A percentile compares a stretch with the other conserved stretches of the same genome.
Conservation (phyloP, 2,888 invertebrate genomes). For the Pandemis corylana region DNA sequence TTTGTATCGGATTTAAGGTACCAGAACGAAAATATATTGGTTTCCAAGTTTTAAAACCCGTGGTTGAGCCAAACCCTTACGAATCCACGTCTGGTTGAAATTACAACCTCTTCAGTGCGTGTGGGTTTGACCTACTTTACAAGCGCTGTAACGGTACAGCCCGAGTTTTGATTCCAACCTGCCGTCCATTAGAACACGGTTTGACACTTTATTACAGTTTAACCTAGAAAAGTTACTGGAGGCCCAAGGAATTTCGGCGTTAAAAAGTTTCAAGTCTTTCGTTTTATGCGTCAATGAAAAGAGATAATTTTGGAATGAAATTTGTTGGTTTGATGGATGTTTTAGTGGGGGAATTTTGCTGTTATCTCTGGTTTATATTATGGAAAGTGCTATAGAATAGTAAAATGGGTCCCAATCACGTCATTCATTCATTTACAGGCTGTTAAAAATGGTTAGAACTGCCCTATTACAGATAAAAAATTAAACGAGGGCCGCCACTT, state of each 20-base stretch:
- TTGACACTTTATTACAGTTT: conserved; percentile 24
- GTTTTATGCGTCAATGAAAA: conserved; percentile 10
- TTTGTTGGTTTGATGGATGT: conserved; percentile 1
- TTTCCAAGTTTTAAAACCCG: not conserved
- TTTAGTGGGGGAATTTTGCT: not conserved
- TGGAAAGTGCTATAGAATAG: not conserved
- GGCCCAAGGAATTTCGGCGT: conserved; percentile 8
- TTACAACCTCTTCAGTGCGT: conserved; percentile 19
- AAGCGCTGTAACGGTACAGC: not conserved
- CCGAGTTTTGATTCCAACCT: not conserved
- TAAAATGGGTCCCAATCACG: not conserved
- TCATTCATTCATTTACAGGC: not conserved
- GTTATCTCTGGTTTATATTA: not conserved
- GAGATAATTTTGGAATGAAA: conserved; percentile 10
- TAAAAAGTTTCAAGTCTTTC: conserved; percentile 28
- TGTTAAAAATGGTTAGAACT: not conserved
- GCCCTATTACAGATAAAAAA: too few species aligned
- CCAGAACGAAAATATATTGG: not conserved
- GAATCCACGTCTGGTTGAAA: conserved; percentile 3
- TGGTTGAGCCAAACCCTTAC: not conserved
- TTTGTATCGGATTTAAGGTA: not conserved
- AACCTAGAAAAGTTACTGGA: conserved; percentile 30
- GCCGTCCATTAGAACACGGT: conserved; percentile 15
- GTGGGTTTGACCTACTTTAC: conserved; percentile 10
- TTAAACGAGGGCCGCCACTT: too few species aligned